Base-by-base conservation (phyloP, 92 coral and sea anemone genomes). In the Palythoa caribaeorum region DNA sequence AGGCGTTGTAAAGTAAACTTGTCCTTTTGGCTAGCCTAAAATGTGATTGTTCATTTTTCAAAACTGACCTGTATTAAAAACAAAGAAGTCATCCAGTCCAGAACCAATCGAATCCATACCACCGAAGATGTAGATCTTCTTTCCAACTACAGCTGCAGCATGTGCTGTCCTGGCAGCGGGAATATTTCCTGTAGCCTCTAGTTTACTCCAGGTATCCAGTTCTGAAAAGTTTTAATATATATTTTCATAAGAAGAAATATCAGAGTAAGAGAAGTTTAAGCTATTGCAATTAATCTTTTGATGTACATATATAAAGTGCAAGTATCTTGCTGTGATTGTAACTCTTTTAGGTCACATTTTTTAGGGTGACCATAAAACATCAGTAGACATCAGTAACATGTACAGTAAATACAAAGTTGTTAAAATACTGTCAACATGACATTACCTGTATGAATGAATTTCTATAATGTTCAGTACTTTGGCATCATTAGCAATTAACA, bases 151-250 rank as follows among this genome's bases (percentile, higher is more conserved):
- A 11, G 97, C 76, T 16, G 94, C 99, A 9, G 99, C 97, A 70
- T 97, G 99, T 9, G 98, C 99, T 80, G 99, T 96, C 39, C 99
- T 89, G 48, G 91, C 85, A 36, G 86, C 75, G 10, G 98, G 99
- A 9, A 89, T 40, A 71, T 94, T 89, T 6, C 99, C 98, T 5
- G 90, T 83, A 5, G 93, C 87, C 76, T 84, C 63, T 3, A 94
- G 90, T 60, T 88, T 91, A 66, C 86, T 89, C 99, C 99, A 97
- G 3, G 88, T 83, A 87, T 84, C 84, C 5, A 73, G 84, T 16
- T 76, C 99, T 92, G 83, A 15, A 73, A 14, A 60, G 19, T 59
- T 59, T 38, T n/a, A 38, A 71, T 28, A 19, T 28, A 28, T 28
- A 0, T 28, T 28, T 28, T 28, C 0, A 28, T 28, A 28, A 28